phyloP scores from a whole-genome alignment of 2,797 vertebrate genomes.

The Orientallactaga sibirica region DNA sequence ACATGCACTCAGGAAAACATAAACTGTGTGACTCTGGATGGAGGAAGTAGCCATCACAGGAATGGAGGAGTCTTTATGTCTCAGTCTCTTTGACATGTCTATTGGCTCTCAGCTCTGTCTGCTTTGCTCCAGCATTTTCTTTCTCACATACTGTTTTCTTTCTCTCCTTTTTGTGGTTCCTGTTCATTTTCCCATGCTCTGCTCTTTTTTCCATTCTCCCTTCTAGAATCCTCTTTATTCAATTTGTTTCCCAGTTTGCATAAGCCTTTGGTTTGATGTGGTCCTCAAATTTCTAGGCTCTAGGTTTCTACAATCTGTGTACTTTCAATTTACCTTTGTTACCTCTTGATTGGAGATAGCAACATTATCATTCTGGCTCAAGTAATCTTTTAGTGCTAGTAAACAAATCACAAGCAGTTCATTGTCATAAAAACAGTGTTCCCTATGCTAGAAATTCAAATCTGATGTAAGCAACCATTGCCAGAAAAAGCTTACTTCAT shows the following conservation, averaged over 20 bases:
- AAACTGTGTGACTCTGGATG: not conserved
- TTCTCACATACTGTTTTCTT: not conserved
- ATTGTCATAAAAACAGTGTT: not conserved
- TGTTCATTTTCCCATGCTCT: not conserved
- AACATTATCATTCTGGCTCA: not conserved
- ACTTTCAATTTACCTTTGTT: not conserved
- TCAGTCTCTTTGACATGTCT: not conserved
- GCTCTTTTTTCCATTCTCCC: not conserved
- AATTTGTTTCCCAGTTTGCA: not conserved
- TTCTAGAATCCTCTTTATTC: not conserved
- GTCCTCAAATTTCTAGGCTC: not conserved
- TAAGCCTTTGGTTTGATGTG: accelerated
- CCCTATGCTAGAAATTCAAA: not conserved
- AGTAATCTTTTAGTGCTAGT: not conserved
- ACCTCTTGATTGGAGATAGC: not conserved
- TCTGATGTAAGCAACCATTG: not conserved
- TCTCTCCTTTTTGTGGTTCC: not conserved
- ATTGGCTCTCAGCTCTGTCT: not conserved
- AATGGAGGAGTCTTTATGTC: not conserved
- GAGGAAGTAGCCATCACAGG: not conserved
- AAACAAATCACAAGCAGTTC: not conserved
- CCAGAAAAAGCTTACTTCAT: not conserved
- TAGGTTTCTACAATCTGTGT: not conserved
- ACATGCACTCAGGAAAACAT: not conserved
- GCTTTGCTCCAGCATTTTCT: not conserved